These are phyloP conservation scores for Geotrupes spiniger DNA, from an alignment of 2,888 invertebrate species.

Conservation along the genomic window DNA sequence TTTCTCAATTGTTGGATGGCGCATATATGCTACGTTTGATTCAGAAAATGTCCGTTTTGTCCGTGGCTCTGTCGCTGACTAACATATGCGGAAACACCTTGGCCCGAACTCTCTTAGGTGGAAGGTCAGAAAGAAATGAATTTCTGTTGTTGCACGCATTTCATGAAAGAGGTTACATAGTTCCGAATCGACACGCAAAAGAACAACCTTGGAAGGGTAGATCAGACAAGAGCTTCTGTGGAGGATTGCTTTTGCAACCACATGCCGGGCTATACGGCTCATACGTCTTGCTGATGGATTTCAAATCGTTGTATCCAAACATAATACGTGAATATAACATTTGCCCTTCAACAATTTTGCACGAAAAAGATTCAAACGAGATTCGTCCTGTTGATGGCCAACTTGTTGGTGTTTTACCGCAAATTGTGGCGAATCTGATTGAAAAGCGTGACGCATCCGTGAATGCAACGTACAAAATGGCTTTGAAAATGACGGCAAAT, in stretches of 20 bases:
- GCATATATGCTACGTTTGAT: constrained; percentile 80
- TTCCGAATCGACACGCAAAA: constrained; percentile 66
- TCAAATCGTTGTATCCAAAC: constrained; percentile 98
- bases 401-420: too few species aligned
- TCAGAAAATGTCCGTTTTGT: constrained; percentile 89
- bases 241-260: constrained; percentile 93
- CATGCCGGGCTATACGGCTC: constrained; percentile 97
- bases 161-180: constrained; percentile 84
- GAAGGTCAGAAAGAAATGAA: constrained; percentile 95
- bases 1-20: constrained; percentile 70
- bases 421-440: neutral
- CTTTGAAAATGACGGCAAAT: constrained; percentile 1
- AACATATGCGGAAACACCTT: constrained; percentile 88
- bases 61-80: constrained; percentile 93
- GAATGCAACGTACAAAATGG: too few species aligned
- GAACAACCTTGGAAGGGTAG: neutral
- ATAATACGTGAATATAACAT: constrained; percentile 99
- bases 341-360: constrained; percentile 84
- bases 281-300: constrained; percentile 93
- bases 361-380: neutral
- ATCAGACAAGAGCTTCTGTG: constrained; percentile 41
- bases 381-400: too few species aligned
- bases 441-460: too few species aligned
- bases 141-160: constrained; percentile 95
- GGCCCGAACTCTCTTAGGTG: constrained; percentile 92